phyloP scores from a whole-genome alignment of 2,113 vertebrate species.

The Pachycephala philippinensis region DNA sequence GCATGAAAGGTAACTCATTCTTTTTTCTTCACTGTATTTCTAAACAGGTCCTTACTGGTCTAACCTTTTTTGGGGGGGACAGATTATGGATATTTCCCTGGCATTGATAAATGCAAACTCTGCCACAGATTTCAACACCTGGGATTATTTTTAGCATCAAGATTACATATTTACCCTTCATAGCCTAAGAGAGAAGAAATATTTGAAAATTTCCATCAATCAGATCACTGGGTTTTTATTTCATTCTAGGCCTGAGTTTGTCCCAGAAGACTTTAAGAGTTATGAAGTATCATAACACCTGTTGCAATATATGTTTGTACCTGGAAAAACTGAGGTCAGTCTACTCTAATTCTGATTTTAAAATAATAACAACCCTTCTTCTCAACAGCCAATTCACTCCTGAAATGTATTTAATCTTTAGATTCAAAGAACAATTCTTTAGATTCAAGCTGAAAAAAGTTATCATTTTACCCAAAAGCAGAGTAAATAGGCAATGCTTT shows the following conservation, averaged over 20 bases:
- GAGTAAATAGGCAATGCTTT: not conserved
- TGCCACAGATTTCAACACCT: not conserved
- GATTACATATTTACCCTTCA: not conserved
- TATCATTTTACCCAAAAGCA: not conserved
- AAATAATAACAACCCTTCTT: not conserved
- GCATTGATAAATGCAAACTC: not conserved
- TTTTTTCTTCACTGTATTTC: not conserved
- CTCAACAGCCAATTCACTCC: not conserved
- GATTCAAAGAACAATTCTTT: not conserved
- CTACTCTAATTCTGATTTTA: not conserved
- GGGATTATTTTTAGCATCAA: not conserved
- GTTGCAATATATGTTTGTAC: not conserved
- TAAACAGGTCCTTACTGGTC: not conserved
- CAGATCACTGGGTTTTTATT: not conserved
- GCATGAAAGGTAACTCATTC: not conserved
- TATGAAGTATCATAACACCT: not conserved
- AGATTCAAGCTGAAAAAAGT: not conserved
- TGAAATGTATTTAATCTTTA: not conserved
- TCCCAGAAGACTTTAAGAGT: not conserved
- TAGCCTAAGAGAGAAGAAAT: not conserved
- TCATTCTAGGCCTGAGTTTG: not conserved
- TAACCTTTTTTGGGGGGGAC: accelerated
- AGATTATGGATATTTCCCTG: not conserved
- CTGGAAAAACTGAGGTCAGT: not conserved
- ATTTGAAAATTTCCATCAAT: not conserved